phyloP scores from a whole-genome alignment of 2,113 vertebrate species.

The Pollachius pollachius region DNA sequence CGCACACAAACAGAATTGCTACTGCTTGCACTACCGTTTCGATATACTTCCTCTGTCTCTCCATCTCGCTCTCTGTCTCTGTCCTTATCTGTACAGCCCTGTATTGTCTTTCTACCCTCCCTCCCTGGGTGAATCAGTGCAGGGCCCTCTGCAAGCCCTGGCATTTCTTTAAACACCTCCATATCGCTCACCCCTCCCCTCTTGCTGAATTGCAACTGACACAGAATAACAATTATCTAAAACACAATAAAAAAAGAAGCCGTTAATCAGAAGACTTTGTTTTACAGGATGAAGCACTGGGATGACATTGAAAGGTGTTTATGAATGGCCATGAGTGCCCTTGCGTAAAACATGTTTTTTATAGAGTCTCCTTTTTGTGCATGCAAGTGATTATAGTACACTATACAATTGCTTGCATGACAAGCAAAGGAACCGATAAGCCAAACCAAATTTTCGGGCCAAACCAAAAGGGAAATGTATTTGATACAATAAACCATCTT shows the following conservation, averaged over 20 bases:
- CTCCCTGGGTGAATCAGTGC: conserved; percentile 8
- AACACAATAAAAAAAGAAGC: conserved; percentile 67
- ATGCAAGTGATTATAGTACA: no score
- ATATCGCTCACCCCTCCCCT: background rate
- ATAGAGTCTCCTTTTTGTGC: no score
- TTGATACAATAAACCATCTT: no score
- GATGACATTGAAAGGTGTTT: conserved; percentile 69
- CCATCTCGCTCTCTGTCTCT: background rate
- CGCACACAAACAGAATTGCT: no score
- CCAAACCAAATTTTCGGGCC: no score
- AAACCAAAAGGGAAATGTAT: no score
- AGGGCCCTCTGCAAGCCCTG: background rate
- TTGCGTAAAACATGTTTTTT: conserved; percentile 18
- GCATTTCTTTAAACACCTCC: background rate
- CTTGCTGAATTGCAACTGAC: conserved; percentile 46
- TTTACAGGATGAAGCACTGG: conserved; percentile 62
- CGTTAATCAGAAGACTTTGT: conserved; percentile 69
- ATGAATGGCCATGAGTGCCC: conserved; percentile 45
- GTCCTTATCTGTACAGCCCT: background rate
- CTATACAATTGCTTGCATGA: no score
- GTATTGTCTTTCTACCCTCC: background rate
- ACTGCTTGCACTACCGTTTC: no score
- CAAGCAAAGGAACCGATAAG: no score
- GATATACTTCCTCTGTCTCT: background rate
- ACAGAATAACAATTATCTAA: conserved; percentile 71